Evolutionary conservation across 2,797 vertebrate genomes (phyloP), one percentile per base, ranked within the genome.

Genomic region (Eulemur albifrons): DNA sequence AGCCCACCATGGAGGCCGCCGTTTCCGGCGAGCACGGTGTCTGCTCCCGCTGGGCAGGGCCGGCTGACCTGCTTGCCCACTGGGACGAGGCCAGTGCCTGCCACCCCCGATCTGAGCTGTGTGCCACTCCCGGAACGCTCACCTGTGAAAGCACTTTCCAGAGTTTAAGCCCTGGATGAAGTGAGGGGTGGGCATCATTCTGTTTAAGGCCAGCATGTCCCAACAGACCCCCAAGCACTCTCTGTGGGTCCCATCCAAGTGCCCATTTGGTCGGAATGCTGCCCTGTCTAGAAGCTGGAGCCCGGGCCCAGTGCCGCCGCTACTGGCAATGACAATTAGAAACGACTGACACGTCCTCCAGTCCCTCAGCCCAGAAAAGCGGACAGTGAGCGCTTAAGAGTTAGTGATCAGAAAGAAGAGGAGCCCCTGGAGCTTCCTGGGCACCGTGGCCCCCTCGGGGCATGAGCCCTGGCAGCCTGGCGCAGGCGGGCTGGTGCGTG

Each of bases 21-120:
- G 1, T 9, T 38, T 5, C 45, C 38, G 15, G 13, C 1, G 0
- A 35, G 7, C 0, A 1, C 0, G 1, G 30, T 4, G 2, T 27
- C 48, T 40, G 25, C 12, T 4, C 35, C 25, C 0, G 30, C 72
- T 32, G 43, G 43, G 72, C 5, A 10, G 72, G 30, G 21, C 43
- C 0, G 3, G 21, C 43, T 1, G 4, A n/a, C 21, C 67, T 2
- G 32, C 20, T 20, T 30, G 25, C 12, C 43, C 15, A 11, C 1
- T 21, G 5, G 63, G 63, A 40, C 59, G 32, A 20, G n/a, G 75
- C 23, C 1, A 14, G 15, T 1, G 23, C 27, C 23, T 0, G 5
- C 61, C 40, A 0, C 0, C 3, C 45, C 45, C 32, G 1, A 10
- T 40, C 43, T 8, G 7, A 61, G 38, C 27, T 4, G 23, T 11